Evolutionary conservation across 2,888 invertebrate species (phyloP).

Genomic region (Melieria picta): DNA sequence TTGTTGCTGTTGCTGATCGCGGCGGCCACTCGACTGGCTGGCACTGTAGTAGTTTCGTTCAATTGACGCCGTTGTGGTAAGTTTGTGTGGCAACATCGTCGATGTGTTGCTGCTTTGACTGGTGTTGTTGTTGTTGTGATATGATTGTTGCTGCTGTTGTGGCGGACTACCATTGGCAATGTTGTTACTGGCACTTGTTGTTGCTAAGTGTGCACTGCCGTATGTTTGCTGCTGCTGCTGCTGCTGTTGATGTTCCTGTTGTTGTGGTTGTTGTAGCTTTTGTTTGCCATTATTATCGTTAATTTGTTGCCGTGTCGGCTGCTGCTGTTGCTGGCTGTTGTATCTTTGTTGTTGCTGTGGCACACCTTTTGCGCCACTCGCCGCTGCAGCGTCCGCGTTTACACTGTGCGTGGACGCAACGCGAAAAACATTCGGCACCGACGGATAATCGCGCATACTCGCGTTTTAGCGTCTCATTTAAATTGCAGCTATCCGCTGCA

Average conservation of each 20-base stretch:
- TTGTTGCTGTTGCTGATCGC: constrained; percentile 39
- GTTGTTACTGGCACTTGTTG: constrained; percentile 11
- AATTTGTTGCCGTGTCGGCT: constrained; percentile 38
- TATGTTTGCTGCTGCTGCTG: constrained; percentile 30
- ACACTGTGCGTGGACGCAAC: constrained; percentile 59
- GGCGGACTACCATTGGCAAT: constrained; percentile 4
- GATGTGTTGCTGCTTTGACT: constrained; percentile 21
- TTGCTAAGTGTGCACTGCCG: neutral
- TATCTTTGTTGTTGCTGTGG: constrained; percentile 39
- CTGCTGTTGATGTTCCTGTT: constrained; percentile 26
- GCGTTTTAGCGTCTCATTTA: neutral
- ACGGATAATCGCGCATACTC: constrained; percentile 61
- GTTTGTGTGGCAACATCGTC: constrained; percentile 43
- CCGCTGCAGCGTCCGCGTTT: constrained; percentile 45
- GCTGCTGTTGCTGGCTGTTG: constrained; percentile 35
- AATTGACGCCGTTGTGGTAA: constrained; percentile 57
- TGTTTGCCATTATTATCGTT: neutral
- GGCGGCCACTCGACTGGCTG: constrained; percentile 39
- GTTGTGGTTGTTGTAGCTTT: constrained; percentile 26
- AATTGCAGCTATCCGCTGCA: too few species aligned
- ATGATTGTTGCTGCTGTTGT: constrained; percentile 8
- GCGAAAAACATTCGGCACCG: constrained; percentile 64
- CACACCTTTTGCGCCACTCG: constrained; percentile 15
- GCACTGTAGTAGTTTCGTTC: constrained; percentile 50
- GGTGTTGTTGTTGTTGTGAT: constrained; percentile 12